These are phyloP conservation scores for Siniperca scherzeri DNA, from an alignment of 2,797 vertebrate species.

Conservation along the genomic window DNA sequence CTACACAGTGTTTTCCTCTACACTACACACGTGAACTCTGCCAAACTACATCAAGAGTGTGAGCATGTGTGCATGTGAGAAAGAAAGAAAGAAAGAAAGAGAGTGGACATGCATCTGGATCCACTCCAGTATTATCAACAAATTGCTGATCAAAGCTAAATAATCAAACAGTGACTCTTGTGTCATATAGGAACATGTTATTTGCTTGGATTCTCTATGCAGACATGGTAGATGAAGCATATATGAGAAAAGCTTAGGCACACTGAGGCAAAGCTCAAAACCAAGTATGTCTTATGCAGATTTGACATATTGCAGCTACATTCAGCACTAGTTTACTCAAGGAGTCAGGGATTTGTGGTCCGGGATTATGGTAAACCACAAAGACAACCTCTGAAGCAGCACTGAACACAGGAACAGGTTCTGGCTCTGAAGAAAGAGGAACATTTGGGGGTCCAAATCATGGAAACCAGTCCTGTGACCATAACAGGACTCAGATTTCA, in stretches of 20 bases:
- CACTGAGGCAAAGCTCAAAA: constrained; percentile 14
- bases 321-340: constrained; percentile 14
- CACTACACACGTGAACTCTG: constrained; percentile 41
- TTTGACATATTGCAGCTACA: constrained; percentile 27
- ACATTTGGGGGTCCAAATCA: constrained; percentile 8
- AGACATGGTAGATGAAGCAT: constrained; percentile 30
- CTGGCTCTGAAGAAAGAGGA: constrained; percentile 16
- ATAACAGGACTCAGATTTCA: constrained; percentile 23
- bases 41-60: constrained; percentile 27
- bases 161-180: constrained; percentile 43
- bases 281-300: constrained; percentile 10
- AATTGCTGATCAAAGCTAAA: constrained; percentile 68
- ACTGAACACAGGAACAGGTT: constrained; percentile 21
- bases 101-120: constrained; percentile 60
- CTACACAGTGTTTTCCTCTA: constrained; percentile 17
- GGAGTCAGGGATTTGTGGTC: constrained; percentile 46
- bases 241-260: constrained; percentile 14
- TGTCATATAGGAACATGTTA: constrained; percentile 24
- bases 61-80: not conserved
- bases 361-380: constrained; percentile 53
- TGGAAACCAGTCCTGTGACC: constrained; percentile 26
- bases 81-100: constrained; percentile 14
- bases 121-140: constrained; percentile 62
- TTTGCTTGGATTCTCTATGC: constrained; percentile 1
- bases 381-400: constrained; percentile 37